phyloP scores from a whole-genome alignment of 2,113 vertebrate genomes.

The Mohoua ochrocephala region DNA sequence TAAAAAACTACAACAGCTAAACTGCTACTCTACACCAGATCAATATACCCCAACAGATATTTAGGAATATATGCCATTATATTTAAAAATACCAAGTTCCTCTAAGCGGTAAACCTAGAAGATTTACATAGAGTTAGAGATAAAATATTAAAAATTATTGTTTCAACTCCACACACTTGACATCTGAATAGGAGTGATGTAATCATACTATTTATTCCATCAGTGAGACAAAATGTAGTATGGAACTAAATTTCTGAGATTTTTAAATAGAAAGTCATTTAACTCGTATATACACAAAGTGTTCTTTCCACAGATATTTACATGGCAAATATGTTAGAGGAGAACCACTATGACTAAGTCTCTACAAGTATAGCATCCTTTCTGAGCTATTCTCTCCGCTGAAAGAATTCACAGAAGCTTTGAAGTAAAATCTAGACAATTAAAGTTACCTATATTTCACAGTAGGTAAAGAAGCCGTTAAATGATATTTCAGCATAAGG shows the following conservation, averaged over 20 bases:
- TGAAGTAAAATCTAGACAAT: slow-evolving; percentile 69
- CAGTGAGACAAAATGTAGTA: slow-evolving; percentile 64
- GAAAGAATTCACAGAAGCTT: slow-evolving; percentile 69
- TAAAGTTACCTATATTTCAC: slow-evolving; percentile 71
- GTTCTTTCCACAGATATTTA: slow-evolving; percentile 75
- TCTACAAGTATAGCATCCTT: slow-evolving; percentile 64
- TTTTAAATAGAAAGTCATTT: slow-evolving; percentile 73
- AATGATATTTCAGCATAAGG: slow-evolving; percentile 70
- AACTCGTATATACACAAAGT: slow-evolving; percentile 70
- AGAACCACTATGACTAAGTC: slow-evolving; percentile 68
- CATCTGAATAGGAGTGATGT: slow-evolving; percentile 64
- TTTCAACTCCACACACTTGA: slow-evolving; percentile 69
- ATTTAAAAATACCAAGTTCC: slow-evolving; percentile 71
- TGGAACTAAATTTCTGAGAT: slow-evolving; percentile 68
- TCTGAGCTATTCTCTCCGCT: slow-evolving; percentile 65
- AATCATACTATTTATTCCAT: slow-evolving; percentile 70
- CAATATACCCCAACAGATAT: slow-evolving; percentile 65
- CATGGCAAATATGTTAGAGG: slow-evolving; percentile 66
- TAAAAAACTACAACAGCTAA: slow-evolving; percentile 69
- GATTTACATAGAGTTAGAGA: slow-evolving; percentile 68
- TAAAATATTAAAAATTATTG: slow-evolving; percentile 57
- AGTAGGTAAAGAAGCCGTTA: slow-evolving; percentile 71
- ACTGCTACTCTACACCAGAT: slow-evolving; percentile 66
- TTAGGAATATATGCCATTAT: slow-evolving; percentile 69
- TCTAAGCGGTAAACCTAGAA: slow-evolving; percentile 65